Evolutionary conservation across 2,888 invertebrate species (phyloP).

Genomic region (Aromia moschata): DNA sequence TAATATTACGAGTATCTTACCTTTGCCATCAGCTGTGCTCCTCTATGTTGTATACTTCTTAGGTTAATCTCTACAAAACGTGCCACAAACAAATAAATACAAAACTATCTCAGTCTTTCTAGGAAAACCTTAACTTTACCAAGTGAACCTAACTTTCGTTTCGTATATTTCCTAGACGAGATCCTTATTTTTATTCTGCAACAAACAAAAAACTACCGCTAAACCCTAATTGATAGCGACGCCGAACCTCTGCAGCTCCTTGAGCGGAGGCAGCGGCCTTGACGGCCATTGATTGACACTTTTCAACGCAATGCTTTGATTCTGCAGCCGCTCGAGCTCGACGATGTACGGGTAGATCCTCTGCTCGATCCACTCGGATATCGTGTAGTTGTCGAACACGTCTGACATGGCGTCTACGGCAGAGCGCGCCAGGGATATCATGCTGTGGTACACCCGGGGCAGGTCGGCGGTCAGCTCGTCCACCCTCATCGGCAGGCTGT

Average conservation of each 20-base stretch:
- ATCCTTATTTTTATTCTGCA: neutral
- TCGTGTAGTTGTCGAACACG: slow-evolving; percentile 69
- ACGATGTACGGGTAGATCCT: slow-evolving; percentile 68
- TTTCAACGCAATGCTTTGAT: slow-evolving; percentile 65
- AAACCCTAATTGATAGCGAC: slow-evolving; percentile 30
- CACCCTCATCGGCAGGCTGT: slow-evolving; percentile 73
- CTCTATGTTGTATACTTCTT: too few relatives aligned
- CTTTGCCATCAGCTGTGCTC: too few relatives aligned
- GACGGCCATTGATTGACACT: slow-evolving; percentile 68
- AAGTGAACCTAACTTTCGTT: slow-evolving; percentile 3
- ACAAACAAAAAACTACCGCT: slow-evolving; percentile 5
- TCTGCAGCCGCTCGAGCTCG: slow-evolving; percentile 67
- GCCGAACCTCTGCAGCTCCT: slow-evolving; percentile 63
- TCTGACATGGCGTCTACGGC: slow-evolving; percentile 68
- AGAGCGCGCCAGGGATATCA: slow-evolving; percentile 65
- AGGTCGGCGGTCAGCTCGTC: slow-evolving; percentile 69
- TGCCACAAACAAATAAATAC: slow-evolving; percentile 4
- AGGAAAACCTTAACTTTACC: slow-evolving; percentile 11
- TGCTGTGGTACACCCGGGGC: slow-evolving; percentile 68
- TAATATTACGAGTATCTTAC: too few relatives aligned
- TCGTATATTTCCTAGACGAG: slow-evolving; percentile 4
- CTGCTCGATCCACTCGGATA: slow-evolving; percentile 75
- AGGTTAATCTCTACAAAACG: too few relatives aligned
- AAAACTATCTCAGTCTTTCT: slow-evolving; percentile 17
- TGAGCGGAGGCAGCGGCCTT: slow-evolving; percentile 67